phyloP scores from a whole-genome alignment of 1,140 invertebrate genomes.

The Drosophila pallidifrons region DNA sequence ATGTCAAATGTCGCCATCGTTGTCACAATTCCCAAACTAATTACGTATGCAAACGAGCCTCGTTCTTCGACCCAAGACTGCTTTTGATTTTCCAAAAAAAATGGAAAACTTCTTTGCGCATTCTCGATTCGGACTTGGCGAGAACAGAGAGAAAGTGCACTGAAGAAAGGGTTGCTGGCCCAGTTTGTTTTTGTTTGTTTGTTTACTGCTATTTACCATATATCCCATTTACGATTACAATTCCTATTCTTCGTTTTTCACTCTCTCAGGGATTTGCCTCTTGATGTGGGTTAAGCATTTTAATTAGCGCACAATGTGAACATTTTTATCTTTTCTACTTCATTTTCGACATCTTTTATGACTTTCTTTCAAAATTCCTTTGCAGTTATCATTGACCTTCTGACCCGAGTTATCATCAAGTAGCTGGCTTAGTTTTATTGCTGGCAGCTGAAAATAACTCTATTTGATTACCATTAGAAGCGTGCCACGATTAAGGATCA shows the following conservation, averaged over 20 bases:
- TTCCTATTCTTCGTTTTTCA: slow-evolving; percentile 11
- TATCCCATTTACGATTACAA: slow-evolving; percentile 55
- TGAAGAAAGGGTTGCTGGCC: slow-evolving; percentile 57
- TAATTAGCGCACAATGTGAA: slow-evolving; percentile 78
- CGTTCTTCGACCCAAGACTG: slow-evolving; percentile 31
- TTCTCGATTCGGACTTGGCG: background rate
- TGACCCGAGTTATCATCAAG: slow-evolving; percentile 31
- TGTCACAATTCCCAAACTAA: slow-evolving; percentile 79
- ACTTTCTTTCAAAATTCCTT: slow-evolving; percentile 5
- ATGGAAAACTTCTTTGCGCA: slow-evolving; percentile 17
- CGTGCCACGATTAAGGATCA: slow-evolving; percentile 61
- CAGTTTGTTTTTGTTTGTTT: slow-evolving; percentile 67
- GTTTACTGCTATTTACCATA: slow-evolving; percentile 68
- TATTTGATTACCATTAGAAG: slow-evolving; percentile 68
- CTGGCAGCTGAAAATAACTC: slow-evolving; percentile 36
- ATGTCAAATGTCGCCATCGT: slow-evolving; percentile 81
- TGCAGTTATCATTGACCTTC: slow-evolving; percentile 37
- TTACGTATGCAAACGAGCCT: slow-evolving; percentile 80
- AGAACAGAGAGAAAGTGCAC: slow-evolving; percentile 48
- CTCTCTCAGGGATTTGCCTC: slow-evolving; percentile 53
- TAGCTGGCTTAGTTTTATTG: slow-evolving; percentile 36
- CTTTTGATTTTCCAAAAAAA: slow-evolving; percentile 45
- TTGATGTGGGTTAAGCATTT: slow-evolving; percentile 83
- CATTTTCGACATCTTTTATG: slow-evolving; percentile 20
- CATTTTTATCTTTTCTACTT: slow-evolving; percentile 13